These are phyloP conservation scores for Spilosoma lubricipeda DNA, from an alignment of 2,888 invertebrate species.

Conservation along the genomic window DNA sequence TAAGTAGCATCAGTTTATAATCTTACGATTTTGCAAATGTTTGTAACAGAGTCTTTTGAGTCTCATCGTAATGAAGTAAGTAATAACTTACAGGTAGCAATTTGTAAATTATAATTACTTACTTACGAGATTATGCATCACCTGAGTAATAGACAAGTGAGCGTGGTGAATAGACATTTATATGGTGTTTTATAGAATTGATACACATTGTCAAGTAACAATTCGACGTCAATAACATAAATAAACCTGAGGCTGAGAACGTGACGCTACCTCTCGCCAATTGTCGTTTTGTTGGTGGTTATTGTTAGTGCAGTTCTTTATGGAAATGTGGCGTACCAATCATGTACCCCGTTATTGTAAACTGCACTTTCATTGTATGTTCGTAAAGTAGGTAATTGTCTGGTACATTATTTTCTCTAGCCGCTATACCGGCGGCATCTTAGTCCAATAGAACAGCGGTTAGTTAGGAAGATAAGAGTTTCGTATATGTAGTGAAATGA, in stretches of 20 bases:
- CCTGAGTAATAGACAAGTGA: not conserved
- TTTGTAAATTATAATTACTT: not conserved
- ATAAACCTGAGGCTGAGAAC: constrained; percentile 16
- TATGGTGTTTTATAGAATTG: constrained; percentile 11
- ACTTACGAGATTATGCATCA: not conserved
- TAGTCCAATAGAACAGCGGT: constrained; percentile 79
- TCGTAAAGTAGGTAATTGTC: constrained; percentile 74
- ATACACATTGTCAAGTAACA: not conserved
- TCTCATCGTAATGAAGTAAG: not conserved
- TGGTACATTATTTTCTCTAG: constrained; percentile 67
- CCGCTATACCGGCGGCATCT: constrained; percentile 60
- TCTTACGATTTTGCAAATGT: not conserved
- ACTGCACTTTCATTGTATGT: constrained; percentile 63
- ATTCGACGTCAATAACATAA: constrained; percentile 7
- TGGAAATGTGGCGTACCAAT: constrained; percentile 32
- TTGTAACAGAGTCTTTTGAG: not conserved
- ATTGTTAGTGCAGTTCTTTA: constrained; percentile 31
- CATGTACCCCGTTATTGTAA: constrained; percentile 37
- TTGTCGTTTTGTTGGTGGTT: constrained; percentile 43
- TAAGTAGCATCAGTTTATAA: not conserved
- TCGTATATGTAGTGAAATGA: constrained; percentile 79
- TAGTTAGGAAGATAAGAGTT: constrained; percentile 77
- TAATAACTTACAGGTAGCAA: too few relatives aligned
- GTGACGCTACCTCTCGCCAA: constrained; percentile 34
- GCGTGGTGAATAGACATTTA: constrained; percentile 1